Conservation (phyloP, 2,888 invertebrate genomes). For the Seira musarum region DNA sequence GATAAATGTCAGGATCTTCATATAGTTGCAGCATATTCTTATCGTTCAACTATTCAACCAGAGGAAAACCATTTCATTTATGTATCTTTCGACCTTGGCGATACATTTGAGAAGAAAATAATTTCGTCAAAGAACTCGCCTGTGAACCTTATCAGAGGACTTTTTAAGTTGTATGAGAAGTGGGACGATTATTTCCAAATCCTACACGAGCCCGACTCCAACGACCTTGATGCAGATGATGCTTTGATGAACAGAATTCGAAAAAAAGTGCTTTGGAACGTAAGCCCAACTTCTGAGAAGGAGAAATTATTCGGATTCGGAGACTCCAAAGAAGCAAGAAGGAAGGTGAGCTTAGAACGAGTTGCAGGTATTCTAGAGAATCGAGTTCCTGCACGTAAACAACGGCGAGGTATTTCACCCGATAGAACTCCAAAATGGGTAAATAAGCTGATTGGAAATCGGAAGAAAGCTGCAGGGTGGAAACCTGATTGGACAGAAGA, state of each 20-base stretch:
- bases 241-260: conserved; percentile 12
- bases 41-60: neutral
- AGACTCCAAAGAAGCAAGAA: neutral
- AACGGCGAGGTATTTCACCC: neutral
- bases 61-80: conserved; percentile 44
- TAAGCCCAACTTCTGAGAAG: conserved; percentile 13
- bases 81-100: conserved; percentile 56
- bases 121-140: conserved; percentile 36
- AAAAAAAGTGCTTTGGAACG: conserved; percentile 16
- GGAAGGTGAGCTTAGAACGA: conserved; percentile 14
- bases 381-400: conserved; percentile 23
- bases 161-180: conserved; percentile 42
- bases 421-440: conserved; percentile 39
- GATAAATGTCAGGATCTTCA: neutral
- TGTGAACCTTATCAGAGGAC: conserved; percentile 55
- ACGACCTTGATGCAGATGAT: conserved; percentile 35
- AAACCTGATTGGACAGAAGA: conserved; percentile 21
- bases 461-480: neutral
- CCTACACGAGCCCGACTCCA: conserved; percentile 30
- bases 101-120: conserved; percentile 53
- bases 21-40: conserved; percentile 43
- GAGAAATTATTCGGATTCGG: conserved; percentile 37
- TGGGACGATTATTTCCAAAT: conserved; percentile 48
- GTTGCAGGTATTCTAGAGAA: conserved; percentile 22
- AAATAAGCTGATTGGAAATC: neutral